A percentile compares a stretch with the other conserved stretches of the same genome.
phyloP scores from a whole-genome alignment of 2,113 vertebrate species.

The Catharus fuscescens region DNA sequence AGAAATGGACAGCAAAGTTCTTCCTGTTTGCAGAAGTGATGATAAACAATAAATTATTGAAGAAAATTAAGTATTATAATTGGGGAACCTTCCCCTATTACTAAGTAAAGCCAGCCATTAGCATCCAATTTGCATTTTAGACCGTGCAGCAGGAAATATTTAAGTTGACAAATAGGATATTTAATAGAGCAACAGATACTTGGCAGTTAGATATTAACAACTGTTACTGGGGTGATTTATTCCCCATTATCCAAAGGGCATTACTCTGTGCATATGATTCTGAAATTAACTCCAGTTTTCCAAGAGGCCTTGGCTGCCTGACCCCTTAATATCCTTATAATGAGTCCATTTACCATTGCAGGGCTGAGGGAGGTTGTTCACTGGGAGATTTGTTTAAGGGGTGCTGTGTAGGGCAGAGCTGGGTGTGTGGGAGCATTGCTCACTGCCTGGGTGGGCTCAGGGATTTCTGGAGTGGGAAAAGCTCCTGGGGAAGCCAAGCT shows the following conservation, averaged over 20 bases:
- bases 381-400: conserved; percentile 61
- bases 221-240: conserved; percentile 97
- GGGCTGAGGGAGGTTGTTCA: conserved; percentile 83
- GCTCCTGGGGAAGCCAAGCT: background rate
- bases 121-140: conserved; percentile 83
- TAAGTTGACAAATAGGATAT: conserved; percentile 97
- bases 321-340: conserved; percentile 99
- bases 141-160: conserved; percentile 85
- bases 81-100: conserved; percentile 32
- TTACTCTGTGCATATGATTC: conserved; percentile 94
- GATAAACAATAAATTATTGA: conserved; percentile 38
- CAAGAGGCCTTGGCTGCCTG: conserved; percentile 89
- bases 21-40: conserved; percentile 11
- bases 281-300: conserved; percentile 98
- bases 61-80: conserved; percentile 49
- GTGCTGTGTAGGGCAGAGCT: conserved; percentile 68
- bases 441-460: background rate
- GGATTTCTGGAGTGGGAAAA: background rate
- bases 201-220: conserved; percentile 99
- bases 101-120: conserved; percentile 50
- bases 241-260: conserved; percentile 89
- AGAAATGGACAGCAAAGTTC: background rate
- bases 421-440: conserved; percentile 32
- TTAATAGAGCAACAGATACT: conserved; percentile 87
- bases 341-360: conserved; percentile 95